Conservation (phyloP, 1,140 invertebrate genomes). For the Sitobion miscanthi region DNA sequence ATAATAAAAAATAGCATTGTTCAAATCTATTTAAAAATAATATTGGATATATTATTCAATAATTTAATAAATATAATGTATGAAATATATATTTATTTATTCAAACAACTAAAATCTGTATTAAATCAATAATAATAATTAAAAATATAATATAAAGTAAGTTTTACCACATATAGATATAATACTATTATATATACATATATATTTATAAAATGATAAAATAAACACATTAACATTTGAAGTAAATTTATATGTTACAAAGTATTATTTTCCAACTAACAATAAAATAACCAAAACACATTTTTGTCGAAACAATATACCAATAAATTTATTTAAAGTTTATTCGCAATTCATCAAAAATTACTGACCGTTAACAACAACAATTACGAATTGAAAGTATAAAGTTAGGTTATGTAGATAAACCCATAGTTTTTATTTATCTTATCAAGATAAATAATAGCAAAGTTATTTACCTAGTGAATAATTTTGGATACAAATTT, state of each 20-base stretch:
- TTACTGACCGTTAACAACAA: background rate
- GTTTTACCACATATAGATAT: background rate
- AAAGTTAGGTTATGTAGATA: background rate
- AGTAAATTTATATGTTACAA: background rate
- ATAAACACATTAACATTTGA: background rate
- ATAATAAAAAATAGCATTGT: background rate
- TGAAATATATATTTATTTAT: no score
- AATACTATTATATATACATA: background rate
- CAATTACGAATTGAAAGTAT: background rate
- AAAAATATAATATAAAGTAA: background rate
- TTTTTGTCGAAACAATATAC: background rate
- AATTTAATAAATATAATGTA: background rate
- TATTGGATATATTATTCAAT: no score
- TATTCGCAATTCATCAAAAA: slow-evolving; percentile 1
- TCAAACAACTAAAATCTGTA: no score
- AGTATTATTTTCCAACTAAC: background rate
- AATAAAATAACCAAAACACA: background rate
- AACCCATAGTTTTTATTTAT: background rate
- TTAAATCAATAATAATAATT: no score
- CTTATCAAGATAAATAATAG: background rate
- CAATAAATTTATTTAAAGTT: background rate
- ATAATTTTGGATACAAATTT: background rate
- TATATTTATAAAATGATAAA: background rate
- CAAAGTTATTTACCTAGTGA: background rate
- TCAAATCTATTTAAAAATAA: background rate